Evolutionary conservation across 92 coral and sea anemone species (phyloP).

Genomic region (Phenganax subtilis): DNA sequence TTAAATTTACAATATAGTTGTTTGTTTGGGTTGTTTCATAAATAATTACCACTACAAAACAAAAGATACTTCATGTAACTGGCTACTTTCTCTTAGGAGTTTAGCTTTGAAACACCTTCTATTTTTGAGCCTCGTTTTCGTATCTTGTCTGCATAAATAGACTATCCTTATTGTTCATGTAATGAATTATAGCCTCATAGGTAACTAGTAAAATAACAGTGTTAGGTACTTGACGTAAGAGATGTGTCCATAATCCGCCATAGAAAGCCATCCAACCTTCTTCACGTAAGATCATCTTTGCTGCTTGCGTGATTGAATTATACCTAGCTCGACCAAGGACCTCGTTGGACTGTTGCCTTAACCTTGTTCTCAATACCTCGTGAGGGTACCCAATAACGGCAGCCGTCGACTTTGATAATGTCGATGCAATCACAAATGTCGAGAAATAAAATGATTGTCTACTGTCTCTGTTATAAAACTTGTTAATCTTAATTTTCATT

Average conservation of each 20-base stretch:
- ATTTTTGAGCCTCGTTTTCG: too few species aligned
- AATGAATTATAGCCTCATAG: slow-evolving; percentile 44
- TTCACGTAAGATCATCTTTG: slow-evolving; percentile 31
- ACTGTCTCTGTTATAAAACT: slow-evolving; percentile 21
- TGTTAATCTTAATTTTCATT: slow-evolving; percentile 30
- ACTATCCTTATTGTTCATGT: slow-evolving; percentile 8
- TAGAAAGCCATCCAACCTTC: slow-evolving; percentile 53
- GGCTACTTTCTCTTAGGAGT: too few species aligned
- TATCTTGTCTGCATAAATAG: too few species aligned
- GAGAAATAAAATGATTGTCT: slow-evolving; percentile 17
- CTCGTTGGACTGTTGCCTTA: slow-evolving; percentile 47
- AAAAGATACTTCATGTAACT: too few species aligned
- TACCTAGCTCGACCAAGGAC: slow-evolving; percentile 45
- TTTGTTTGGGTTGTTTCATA: too few species aligned
- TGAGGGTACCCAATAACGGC: slow-evolving; percentile 46
- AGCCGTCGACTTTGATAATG: slow-evolving; percentile 37
- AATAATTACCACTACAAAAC: too few species aligned
- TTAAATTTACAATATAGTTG: too few species aligned
- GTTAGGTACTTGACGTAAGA: slow-evolving; percentile 49
- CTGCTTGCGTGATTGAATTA: slow-evolving; percentile 36
- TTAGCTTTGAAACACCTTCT: too few species aligned
- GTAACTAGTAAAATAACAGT: slow-evolving; percentile 47
- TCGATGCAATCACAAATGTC: slow-evolving; percentile 18
- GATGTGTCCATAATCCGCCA: slow-evolving; percentile 46
- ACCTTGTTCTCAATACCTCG: slow-evolving; percentile 46